A percentile compares a stretch with the other conserved stretches of the same genome.
Evolutionary conservation across 2,888 invertebrate genomes (phyloP).

Genomic region (Amiota communis): DNA sequence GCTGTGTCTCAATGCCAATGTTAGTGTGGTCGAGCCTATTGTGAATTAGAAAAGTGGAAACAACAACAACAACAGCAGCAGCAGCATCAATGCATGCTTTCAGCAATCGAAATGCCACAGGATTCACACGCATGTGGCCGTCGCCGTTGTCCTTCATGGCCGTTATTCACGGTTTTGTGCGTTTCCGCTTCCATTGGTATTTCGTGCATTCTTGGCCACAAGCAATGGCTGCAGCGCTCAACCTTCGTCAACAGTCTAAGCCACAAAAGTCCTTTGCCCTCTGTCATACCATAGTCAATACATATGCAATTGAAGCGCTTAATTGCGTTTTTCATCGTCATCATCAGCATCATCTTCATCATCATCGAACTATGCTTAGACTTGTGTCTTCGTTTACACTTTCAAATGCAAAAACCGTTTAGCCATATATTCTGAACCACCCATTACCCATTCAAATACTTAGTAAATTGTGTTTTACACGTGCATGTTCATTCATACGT

Average conservation of each 20-base stretch:
- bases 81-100: neutral
- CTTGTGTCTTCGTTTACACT: slow-evolving; percentile 43
- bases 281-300: slow-evolving; percentile 53
- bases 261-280: slow-evolving; percentile 1
- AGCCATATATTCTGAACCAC: neutral
- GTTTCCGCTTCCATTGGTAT: slow-evolving; percentile 54
- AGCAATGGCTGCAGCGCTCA: slow-evolving; percentile 44
- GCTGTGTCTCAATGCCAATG: slow-evolving; percentile 18
- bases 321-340: slow-evolving; percentile 58
- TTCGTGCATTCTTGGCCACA: slow-evolving; percentile 18
- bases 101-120: slow-evolving; percentile 36
- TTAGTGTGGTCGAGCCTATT: slow-evolving; percentile 17
- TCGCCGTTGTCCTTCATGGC: slow-evolving; percentile 33
- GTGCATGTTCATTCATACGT: slow-evolving; percentile 43
- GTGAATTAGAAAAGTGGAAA: neutral
- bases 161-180: neutral
- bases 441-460: slow-evolving; percentile 25
- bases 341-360: neutral
- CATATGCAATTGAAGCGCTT: slow-evolving; percentile 53
- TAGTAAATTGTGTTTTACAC: slow-evolving; percentile 52
- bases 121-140: slow-evolving; percentile 53
- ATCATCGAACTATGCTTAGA: slow-evolving; percentile 22
- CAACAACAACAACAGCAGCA: slow-evolving; percentile 44
- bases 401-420: slow-evolving; percentile 12
- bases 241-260: neutral